These are phyloP conservation scores for Drosophila basisetae DNA, from an alignment of 2,888 invertebrate species.

Conservation along the genomic window DNA sequence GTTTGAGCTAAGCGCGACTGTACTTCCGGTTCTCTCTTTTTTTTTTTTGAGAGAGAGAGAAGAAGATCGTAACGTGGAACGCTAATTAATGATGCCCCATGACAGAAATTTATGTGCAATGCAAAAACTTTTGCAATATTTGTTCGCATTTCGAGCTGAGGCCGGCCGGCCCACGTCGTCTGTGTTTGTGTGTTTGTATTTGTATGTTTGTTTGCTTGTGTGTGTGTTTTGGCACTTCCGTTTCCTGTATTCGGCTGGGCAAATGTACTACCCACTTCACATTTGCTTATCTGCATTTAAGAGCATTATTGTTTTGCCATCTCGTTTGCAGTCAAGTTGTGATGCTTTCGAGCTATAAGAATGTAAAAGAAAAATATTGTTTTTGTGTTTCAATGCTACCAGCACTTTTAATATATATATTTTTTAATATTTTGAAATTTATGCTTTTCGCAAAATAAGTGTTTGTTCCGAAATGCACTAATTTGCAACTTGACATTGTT, in stretches of 20 bases:
- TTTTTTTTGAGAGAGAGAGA: neutral
- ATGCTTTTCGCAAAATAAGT: no score
- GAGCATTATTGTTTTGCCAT: neutral
- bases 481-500: neutral
- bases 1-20: constrained; percentile 59
- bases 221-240: constrained; percentile 70
- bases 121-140: constrained; percentile 84
- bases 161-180: constrained; percentile 24
- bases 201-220: constrained; percentile 10
- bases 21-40: constrained; percentile 58
- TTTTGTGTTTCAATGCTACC: neutral
- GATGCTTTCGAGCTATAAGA: neutral
- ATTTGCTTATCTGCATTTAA: constrained; percentile 41
- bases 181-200: constrained; percentile 14
- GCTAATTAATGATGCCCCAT: constrained; percentile 84
- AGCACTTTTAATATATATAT: neutral
- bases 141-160: constrained; percentile 74
- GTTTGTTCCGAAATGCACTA: neutral
- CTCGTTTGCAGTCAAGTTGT: neutral
- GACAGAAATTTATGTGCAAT: constrained; percentile 84
- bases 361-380: neutral
- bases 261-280: constrained; percentile 49
- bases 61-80: constrained; percentile 36
- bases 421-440: no score
- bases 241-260: constrained; percentile 71